phyloP scores from a whole-genome alignment of 2,888 invertebrate genomes.

The Spatulosminthurus flaviceps region DNA sequence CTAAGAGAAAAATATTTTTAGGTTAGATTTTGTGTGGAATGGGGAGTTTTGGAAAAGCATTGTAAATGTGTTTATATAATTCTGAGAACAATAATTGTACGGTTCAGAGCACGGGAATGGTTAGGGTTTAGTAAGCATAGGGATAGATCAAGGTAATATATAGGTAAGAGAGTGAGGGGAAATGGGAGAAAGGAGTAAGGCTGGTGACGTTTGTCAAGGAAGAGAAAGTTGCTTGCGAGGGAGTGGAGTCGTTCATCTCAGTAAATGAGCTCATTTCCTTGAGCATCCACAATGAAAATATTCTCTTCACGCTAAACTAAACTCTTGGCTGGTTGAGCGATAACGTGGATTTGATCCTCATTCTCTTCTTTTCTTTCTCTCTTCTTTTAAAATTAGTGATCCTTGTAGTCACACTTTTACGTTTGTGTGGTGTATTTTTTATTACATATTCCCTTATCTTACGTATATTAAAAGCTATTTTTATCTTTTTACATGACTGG shows the following conservation, averaged over 20 bases:
- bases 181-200: conserved; percentile 7
- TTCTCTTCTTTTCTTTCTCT: conserved; percentile 9
- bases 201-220: conserved; percentile 21
- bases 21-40: too few relatives aligned
- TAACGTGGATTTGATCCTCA: not conserved
- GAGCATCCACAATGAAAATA: conserved; percentile 42
- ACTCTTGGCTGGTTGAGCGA: not conserved
- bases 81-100: too few relatives aligned
- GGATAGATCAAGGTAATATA: too few relatives aligned
- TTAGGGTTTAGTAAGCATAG: too few relatives aligned
- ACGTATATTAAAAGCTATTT: too few relatives aligned
- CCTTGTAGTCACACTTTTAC: conserved; percentile 5
- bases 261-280: conserved; percentile 50
- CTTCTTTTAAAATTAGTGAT: conserved; percentile 1
- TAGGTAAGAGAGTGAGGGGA: not conserved
- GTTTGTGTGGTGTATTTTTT: too few relatives aligned
- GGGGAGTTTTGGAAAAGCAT: too few relatives aligned
- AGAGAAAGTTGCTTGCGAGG: not conserved
- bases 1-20: too few relatives aligned
- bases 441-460: too few relatives aligned
- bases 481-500: too few relatives aligned
- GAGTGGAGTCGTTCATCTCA: conserved; percentile 45
- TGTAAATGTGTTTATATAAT: too few relatives aligned
- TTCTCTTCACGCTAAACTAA: conserved; percentile 36
- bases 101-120: too few relatives aligned